Percentiles rank a stretch among this genome's conserved stretches.
These are phyloP conservation scores for Lymantria dispar DNA, from an alignment of 2,888 invertebrate genomes.

Conservation along the genomic window DNA sequence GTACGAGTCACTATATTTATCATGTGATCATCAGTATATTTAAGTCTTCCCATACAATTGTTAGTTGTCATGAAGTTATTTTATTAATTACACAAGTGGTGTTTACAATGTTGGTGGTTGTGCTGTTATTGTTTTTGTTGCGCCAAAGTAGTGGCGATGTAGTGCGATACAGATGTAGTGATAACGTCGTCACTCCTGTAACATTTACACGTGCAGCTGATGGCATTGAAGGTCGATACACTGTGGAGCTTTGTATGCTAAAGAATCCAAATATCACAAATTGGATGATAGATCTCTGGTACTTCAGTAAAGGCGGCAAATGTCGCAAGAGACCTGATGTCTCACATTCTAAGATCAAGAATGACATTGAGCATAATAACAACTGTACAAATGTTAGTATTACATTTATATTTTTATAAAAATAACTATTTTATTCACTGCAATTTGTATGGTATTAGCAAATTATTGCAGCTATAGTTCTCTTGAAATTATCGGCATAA, in stretches of 20 bases:
- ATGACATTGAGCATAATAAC: conserved; percentile 16
- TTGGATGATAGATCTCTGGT: conserved; percentile 39
- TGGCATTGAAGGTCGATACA: conserved; percentile 48
- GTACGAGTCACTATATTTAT: too few relatives aligned
- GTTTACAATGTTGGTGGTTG: conserved; percentile 31
- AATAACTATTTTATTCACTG: neutral
- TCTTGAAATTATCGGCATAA: too few relatives aligned
- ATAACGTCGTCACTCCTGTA: conserved; percentile 16
- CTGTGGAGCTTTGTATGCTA: conserved; percentile 44
- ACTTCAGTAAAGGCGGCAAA: neutral
- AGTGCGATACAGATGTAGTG: conserved; percentile 36
- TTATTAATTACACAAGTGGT: conserved; percentile 29
- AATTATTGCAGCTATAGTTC: too few relatives aligned
- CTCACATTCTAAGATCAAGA: conserved; percentile 8
- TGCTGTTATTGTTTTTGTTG: conserved; percentile 35
- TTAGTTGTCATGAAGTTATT: conserved; percentile 26
- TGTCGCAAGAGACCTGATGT: neutral
- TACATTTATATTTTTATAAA: neutral
- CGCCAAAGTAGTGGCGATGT: conserved; percentile 16
- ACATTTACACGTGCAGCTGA: conserved; percentile 37
- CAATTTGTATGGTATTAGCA: too few relatives aligned
- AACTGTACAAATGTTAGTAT: conserved; percentile 53
- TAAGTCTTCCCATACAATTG: too few relatives aligned
- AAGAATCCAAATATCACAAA: conserved; percentile 18
- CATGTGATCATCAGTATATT: too few relatives aligned